Evolutionary conservation across 53 echinoderm and acorn worm species (phyloP).

Genomic region (Zoroaster sp.): DNA sequence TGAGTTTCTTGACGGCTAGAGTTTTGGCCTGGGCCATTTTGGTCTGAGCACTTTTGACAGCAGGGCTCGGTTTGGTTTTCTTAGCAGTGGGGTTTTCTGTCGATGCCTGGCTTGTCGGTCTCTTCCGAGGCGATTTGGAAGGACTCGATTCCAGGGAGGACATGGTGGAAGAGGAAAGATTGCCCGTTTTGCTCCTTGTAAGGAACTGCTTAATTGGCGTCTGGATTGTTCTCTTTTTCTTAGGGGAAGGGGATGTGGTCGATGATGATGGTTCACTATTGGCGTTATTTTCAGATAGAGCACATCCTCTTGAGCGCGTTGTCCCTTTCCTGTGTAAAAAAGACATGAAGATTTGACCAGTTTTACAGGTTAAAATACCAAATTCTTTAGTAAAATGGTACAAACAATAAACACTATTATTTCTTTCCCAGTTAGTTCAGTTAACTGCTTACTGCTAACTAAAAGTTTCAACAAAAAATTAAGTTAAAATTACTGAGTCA

Average conservation of each 20-base stretch:
- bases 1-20: conserved; percentile 4
- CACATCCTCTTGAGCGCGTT: conserved; percentile 34
- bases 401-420: too few relatives aligned
- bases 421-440: not conserved
- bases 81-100: conserved; percentile 9
- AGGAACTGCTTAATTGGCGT: conserved; percentile 45
- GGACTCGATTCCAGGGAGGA: conserved; percentile 35
- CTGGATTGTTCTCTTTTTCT: conserved; percentile 41
- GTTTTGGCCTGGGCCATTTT: conserved; percentile 22
- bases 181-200: conserved; percentile 32
- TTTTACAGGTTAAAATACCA: too few relatives aligned
- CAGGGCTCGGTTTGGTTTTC: conserved; percentile 1
- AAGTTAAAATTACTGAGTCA: too few relatives aligned
- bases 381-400: too few relatives aligned
- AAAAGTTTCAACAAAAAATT: not conserved
- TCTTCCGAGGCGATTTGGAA: conserved; percentile 34
- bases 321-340: conserved; percentile 42
- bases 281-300: conserved; percentile 56
- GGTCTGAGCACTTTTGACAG: conserved; percentile 32
- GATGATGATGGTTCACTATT: conserved; percentile 4
- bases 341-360: too few relatives aligned
- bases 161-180: not conserved
- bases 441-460: not conserved
- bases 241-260: conserved; percentile 11
- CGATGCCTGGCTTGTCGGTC: conserved; percentile 21